Evolutionary conservation across 2,797 vertebrate genomes (phyloP), one percentile per base, ranked within the genome.

Genomic region (Spinibarbus caldwelli): DNA sequence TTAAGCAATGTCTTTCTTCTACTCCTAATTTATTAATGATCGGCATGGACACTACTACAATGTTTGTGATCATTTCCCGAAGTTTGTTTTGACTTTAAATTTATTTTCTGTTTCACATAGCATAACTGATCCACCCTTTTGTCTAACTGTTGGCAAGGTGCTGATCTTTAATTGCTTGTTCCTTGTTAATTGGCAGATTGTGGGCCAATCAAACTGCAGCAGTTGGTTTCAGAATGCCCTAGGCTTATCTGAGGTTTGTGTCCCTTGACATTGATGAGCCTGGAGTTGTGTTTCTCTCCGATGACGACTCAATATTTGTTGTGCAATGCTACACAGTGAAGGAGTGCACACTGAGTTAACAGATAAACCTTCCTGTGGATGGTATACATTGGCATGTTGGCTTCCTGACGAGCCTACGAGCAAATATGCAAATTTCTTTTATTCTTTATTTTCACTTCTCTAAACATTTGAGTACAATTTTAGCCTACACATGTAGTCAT

Each of bases 191-290:
- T 36, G 57, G 38, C n/a, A 41, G 57, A 29, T 62, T 62, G 76
- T 62, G 62, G 3, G 19, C 3, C 62, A 75, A 29, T 64, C 17
- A 49, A 76, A 23, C 45, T 9, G 8, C 71, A 67, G 12, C 1
- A 4, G n/a, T 54, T 38, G 8, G 19, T 75, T 77, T 14, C 34
- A 77, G 11, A 70, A n/a, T 54, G 5, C 47, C 47, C 10, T 34
- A 19, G 64, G 73, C 45, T 84, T 23, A 43, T 68, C n/a, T n/a
- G 17, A 77, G 82, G 59, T 38, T 64, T 76, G 41, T 49, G 57
- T 49, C 26, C 0, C 31, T 29, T 49, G 12, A 64, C 70, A 73
- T 6, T 73, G 43, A 52, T 72, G 67, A 71, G 45, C 23, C 41
- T 34, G 1, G 26, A 23, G 59, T 19, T 49, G 9, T 4, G 4